These are phyloP conservation scores for Pseudopipra pipra DNA, from an alignment of 2,113 vertebrate genomes.

Conservation along the genomic window DNA sequence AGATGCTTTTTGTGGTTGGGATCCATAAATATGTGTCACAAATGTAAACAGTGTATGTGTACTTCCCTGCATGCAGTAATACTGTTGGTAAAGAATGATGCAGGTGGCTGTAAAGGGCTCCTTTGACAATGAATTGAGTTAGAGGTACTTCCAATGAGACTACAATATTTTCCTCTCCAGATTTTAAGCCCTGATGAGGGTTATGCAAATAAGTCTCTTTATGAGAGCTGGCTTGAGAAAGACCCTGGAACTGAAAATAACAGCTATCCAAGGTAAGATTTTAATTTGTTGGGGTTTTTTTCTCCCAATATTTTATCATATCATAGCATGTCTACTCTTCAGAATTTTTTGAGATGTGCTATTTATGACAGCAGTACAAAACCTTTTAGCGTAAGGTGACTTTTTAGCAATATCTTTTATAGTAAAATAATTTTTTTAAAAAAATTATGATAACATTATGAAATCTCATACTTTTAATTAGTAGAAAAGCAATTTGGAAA, in stretches of 20 bases:
- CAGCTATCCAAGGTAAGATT: constrained; percentile 81
- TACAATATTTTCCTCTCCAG: constrained; percentile 65
- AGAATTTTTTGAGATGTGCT: background rate
- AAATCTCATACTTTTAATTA: background rate
- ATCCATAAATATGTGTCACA: background rate
- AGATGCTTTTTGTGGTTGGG: background rate
- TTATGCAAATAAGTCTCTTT: constrained; percentile 85
- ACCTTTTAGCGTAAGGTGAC: background rate
- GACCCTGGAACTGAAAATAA: constrained; percentile 83
- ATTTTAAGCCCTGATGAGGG: constrained; percentile 89
- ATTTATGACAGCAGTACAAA: background rate
- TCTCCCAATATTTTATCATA: background rate
- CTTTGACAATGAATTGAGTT: background rate
- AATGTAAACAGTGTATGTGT: background rate
- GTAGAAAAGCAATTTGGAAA: background rate
- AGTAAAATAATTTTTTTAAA: background rate
- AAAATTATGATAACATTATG: background rate
- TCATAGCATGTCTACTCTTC: background rate
- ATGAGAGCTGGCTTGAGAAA: constrained; percentile 91
- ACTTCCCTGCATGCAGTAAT: background rate
- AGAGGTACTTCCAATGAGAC: background rate
- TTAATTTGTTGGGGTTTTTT: background rate
- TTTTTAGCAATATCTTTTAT: background rate
- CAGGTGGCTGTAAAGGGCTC: background rate
- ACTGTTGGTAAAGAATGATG: background rate